Base-by-base conservation (phyloP, 2,113 vertebrate genomes). In the Hippocampus mohnikei region DNA sequence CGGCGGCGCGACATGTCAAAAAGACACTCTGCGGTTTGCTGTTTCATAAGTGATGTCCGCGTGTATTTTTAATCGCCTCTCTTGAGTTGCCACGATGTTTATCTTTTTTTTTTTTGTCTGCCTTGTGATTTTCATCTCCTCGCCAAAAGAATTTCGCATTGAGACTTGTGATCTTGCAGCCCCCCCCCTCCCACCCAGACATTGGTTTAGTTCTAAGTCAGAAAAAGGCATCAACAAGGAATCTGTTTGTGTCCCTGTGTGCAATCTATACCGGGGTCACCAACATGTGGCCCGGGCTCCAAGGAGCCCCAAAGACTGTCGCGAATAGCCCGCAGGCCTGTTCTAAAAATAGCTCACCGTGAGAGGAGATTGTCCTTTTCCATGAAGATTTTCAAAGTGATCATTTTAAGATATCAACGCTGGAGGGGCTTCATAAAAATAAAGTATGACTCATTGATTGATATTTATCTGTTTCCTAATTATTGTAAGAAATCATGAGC, bases 121-220 rank as follows among this genome's bases (percentile, higher is more conserved):
- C 82, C 88, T 89, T 82, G 84, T 88, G 88, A 88, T 85, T 61
- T 81, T 85, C 82, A 81, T 79, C 80, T 87, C 82, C 79, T 81
- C 73, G 65, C 70, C 73, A 76, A 87, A 90, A 80, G 82, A 72
- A 63, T 79, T 69, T 78, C 81, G 82, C 81, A 81, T 77, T 75
- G 44, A 53, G 56, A 81, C 86, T 87, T 65, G 83, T 88, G 85
- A 86, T 88, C 75, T 70, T 59, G 66, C 29, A 56, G 0, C 44
- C 53, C 67, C 56, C 71, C 60, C 46, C 9, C 71, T 78, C 61
- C 66, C n/a, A n/a, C n/a, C n/a, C 77, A 84, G 84, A 80, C 65
- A n/a, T 66, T 76, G 72, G 21, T 84, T 77, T 74, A 42, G 37
- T 40, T 20, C 18, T 20, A 13, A 7, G n/a, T 16, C 41, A 23